These are phyloP conservation scores for Pycnonotus jocosus DNA, from an alignment of 2,113 vertebrate species.

Conservation along the genomic window DNA sequence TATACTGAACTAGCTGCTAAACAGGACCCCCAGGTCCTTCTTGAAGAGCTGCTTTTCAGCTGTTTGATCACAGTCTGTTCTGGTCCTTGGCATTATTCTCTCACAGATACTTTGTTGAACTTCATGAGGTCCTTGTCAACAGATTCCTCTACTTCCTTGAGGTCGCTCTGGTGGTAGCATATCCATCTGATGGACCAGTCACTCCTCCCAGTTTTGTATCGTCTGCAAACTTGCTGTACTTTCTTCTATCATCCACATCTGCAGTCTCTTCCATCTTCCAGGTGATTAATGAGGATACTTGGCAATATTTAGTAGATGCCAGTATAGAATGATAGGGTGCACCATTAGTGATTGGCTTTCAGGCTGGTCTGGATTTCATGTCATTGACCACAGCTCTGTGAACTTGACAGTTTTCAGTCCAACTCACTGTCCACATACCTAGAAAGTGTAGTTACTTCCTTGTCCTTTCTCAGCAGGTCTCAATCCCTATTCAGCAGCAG, in stretches of 20 bases:
- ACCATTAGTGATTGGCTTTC: neutral
- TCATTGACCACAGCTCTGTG: neutral
- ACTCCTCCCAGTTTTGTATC: neutral
- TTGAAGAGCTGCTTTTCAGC: neutral
- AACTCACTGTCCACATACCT: neutral
- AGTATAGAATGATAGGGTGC: neutral
- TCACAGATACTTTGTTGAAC: neutral
- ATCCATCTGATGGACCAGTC: neutral
- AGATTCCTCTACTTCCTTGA: neutral
- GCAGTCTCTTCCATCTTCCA: neutral
- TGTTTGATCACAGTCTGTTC: neutral
- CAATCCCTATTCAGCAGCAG: neutral
- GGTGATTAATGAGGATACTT: neutral
- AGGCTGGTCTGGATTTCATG: neutral
- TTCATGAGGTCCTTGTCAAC: neutral
- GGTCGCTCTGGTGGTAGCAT: neutral
- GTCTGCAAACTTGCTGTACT: neutral
- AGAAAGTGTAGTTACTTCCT: neutral
- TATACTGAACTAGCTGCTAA: neutral
- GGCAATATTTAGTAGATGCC: neutral
- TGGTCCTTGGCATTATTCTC: neutral
- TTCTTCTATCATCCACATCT: neutral
- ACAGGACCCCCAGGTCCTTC: neutral
- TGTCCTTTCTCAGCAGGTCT: neutral
- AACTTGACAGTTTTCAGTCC: neutral